Evolutionary conservation across 2,113 vertebrate species (phyloP), one percentile per base, ranked within the genome.

Genomic region (Speoplatyrhinus poulsoni): DNA sequence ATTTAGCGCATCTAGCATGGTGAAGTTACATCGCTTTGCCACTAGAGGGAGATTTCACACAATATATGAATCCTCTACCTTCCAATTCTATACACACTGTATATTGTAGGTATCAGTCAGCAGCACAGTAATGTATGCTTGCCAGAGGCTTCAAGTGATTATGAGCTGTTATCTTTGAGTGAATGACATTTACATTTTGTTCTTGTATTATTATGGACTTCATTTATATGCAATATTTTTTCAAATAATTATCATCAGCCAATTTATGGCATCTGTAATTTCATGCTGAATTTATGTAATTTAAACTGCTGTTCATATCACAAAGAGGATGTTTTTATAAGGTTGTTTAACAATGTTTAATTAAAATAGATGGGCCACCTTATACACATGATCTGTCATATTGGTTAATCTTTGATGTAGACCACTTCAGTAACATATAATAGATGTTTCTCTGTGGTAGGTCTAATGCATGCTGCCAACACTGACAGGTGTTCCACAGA

Each of bases 101-200:
- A 26, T 26, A 26, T 26, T 26, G 26, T 26, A 26, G 26, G 2
- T 16, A 62, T 62, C 17, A 48, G 19, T 46, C 32, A 32, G 56
- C 60, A 66, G 55, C 9, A 12, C 49, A 46, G 12, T 9, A 72
- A 76, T 74, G 56, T 61, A 77, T 79, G 65, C 54, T 47, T 72
- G 68, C 77, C 75, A 80, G 53, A 55, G 78, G 62, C 64, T 62
- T 48, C 60, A 77, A 87, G 71, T 12, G 9, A 71, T 81, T 92
- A 94, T 93, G 54, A 53, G 55, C 15, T 54, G 66, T 73, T 80
- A 76, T 79, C 76, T 77, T 60, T 67, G 58, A 76, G 66, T 16
- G 59, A 12, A 26, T 72, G 52, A 67, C 62, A 76, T 82, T 76
- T 72, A 76, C 48, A 54, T 56, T 36, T 60, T 19, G 26, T 17